Base-by-base conservation (phyloP, 2,113 vertebrate species). In the Puma concolor region DNA sequence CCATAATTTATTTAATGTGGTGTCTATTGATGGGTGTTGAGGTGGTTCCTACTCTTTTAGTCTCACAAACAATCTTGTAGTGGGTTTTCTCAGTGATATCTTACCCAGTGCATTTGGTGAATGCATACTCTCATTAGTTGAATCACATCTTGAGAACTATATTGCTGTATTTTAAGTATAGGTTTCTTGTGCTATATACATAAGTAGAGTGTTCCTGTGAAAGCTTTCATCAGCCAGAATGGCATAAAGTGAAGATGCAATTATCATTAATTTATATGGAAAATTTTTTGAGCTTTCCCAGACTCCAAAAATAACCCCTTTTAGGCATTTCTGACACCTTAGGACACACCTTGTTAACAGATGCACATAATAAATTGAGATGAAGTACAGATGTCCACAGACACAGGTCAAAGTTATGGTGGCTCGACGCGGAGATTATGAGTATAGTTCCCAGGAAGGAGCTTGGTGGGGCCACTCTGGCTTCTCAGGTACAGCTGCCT, bases 111-210 rank as follows among this genome's bases (percentile, higher is more conserved):
- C 25, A 21, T 71, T 80, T 44, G 48, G 27, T 63, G 21, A 72
- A 16, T 74, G 48, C 36, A 54, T 85, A 67, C 11, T 89, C 33
- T 71, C 27, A 29, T 81, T 81, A 38, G 27, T 76, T 29, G 29
- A 69, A 81, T 94, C 23, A n/a, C 60, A 85, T 74, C 23, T 67
- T 95, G 50, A 91, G 27, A 52, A 91, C 25, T 87, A 9, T 50
- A 67, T 74, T 88, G 16, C n/a, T 81, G 13, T 82, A 44, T 91
- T 84, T 96, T 84, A 93, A 85, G n/a, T 88, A 79, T 44, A 79
- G 29, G 76, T 33, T 79, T 79, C 16, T 44, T 19, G 44, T 79
- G 76, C 44, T 79, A 31, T 23, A 8, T 50, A 44, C 2, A 0
- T 33, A 79, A 50, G 44, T 79, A 50, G 76, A 79, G 44, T 15